These are phyloP conservation scores for Phycodurus eques DNA, from an alignment of 2,113 vertebrate species.

Conservation along the genomic window DNA sequence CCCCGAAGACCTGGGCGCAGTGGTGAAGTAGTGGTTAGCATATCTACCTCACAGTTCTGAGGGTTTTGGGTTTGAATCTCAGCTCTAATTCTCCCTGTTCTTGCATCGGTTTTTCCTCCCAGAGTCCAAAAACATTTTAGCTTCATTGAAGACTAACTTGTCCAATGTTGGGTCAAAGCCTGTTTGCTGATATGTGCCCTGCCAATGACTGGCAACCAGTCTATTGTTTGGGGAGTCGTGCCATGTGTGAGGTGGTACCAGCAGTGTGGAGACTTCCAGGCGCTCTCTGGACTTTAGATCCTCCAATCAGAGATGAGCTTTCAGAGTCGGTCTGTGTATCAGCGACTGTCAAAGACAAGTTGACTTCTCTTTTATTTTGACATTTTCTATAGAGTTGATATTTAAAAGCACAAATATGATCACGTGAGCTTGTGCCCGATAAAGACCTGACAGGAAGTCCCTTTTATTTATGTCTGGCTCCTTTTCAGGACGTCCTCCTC, in stretches of 20 bases:
- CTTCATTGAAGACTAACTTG: too few relatives aligned
- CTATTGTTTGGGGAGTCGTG: neutral
- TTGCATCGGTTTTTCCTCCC: neutral
- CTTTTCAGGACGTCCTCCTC: neutral
- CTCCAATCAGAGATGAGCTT: neutral
- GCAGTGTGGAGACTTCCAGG: neutral
- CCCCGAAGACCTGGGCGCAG: too few relatives aligned
- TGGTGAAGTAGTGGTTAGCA: too few relatives aligned
- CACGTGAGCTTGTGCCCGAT: neutral
- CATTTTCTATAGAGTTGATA: neutral
- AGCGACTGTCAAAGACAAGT: neutral
- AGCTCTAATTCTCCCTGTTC: neutral
- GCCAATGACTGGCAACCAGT: neutral
- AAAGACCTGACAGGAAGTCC: neutral
- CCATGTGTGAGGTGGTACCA: neutral
- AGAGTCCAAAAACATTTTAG: too few relatives aligned
- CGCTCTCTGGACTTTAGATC: too few relatives aligned
- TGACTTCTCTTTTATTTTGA: neutral
- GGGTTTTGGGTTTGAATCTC: too few relatives aligned
- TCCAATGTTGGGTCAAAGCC: too few relatives aligned
- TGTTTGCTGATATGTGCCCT: too few relatives aligned
- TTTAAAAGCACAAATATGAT: neutral
- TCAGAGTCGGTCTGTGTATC: neutral
- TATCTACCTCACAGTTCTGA: too few relatives aligned
- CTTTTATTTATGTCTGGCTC: conserved; percentile 1